Conservation (phyloP, 2,797 vertebrate species). For the Sebastes glaucus region DNA sequence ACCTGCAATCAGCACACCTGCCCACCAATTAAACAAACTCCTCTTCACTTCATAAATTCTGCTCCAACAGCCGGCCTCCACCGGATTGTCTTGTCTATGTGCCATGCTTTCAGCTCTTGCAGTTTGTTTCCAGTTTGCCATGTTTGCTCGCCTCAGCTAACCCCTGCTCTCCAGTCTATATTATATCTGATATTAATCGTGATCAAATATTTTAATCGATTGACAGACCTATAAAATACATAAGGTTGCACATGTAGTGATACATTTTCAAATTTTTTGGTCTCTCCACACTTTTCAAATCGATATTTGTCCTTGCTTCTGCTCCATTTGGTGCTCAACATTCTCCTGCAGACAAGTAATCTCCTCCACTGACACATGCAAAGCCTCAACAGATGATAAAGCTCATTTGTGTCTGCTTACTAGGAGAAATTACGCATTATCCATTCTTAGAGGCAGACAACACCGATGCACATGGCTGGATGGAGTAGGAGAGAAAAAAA, state of each 20-base stretch:
- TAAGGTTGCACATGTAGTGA: neutral
- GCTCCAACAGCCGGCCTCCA: too few species aligned
- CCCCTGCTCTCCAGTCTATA: too few species aligned
- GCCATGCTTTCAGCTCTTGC: too few species aligned
- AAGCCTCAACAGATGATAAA: slow-evolving; percentile 74
- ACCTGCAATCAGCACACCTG: too few species aligned
- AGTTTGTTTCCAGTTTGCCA: too few species aligned
- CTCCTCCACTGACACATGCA: slow-evolving; percentile 60
- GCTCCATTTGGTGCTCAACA: slow-evolving; percentile 16
- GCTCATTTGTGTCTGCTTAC: slow-evolving; percentile 81
- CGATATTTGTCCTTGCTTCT: neutral
- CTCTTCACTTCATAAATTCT: too few species aligned
- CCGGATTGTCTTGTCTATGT: too few species aligned
- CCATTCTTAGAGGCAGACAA: slow-evolving; percentile 55
- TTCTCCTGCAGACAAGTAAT: slow-evolving; percentile 62
- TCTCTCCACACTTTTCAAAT: neutral
- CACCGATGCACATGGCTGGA: slow-evolving; percentile 27
- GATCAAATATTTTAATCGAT: too few species aligned
- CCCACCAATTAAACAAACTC: too few species aligned
- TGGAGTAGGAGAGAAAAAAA: neutral
- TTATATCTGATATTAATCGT: too few species aligned
- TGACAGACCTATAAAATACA: neutral
- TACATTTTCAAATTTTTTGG: accelerated
- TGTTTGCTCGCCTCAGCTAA: too few species aligned
- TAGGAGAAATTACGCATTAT: slow-evolving; percentile 72